These are phyloP conservation scores for Hybognathus amarus DNA, from an alignment of 2,797 vertebrate genomes.

Conservation along the genomic window DNA sequence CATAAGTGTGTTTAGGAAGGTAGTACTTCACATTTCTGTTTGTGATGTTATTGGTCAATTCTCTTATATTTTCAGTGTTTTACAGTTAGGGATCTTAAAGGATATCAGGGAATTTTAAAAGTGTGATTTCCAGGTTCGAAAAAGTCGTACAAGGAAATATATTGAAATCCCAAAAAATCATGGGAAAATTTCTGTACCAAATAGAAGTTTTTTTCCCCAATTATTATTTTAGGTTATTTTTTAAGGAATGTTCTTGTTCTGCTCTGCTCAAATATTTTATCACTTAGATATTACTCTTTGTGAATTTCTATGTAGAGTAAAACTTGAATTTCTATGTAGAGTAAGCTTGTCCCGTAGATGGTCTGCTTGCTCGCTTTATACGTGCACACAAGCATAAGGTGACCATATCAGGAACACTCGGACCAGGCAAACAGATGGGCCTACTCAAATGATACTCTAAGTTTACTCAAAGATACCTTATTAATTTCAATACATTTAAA, in stretches of 20 bases:
- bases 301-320: too few relatives aligned
- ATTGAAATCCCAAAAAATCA: background rate
- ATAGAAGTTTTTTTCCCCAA: background rate
- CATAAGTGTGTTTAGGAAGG: background rate
- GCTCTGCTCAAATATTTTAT: conserved; percentile 2
- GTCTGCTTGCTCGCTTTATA: too few relatives aligned
- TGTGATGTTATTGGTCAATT: background rate
- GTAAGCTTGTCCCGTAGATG: too few relatives aligned
- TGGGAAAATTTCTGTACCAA: too few relatives aligned
- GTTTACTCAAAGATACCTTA: too few relatives aligned
- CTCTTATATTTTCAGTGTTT: background rate
- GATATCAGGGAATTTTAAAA: background rate
- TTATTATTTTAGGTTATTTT: background rate
- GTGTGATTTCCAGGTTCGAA: background rate
- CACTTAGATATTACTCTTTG: background rate
- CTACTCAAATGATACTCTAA: too few relatives aligned
- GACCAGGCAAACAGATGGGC: too few relatives aligned
- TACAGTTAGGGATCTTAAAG: background rate
- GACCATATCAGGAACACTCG: too few relatives aligned
- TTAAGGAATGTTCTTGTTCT: background rate
- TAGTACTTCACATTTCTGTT: background rate
- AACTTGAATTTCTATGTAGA: too few relatives aligned
- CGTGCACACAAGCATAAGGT: too few relatives aligned
- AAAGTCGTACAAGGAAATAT: background rate
- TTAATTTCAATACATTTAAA: too few relatives aligned